These are phyloP conservation scores for Enteromius treurensis DNA, from an alignment of 2,797 vertebrate species.

Conservation along the genomic window DNA sequence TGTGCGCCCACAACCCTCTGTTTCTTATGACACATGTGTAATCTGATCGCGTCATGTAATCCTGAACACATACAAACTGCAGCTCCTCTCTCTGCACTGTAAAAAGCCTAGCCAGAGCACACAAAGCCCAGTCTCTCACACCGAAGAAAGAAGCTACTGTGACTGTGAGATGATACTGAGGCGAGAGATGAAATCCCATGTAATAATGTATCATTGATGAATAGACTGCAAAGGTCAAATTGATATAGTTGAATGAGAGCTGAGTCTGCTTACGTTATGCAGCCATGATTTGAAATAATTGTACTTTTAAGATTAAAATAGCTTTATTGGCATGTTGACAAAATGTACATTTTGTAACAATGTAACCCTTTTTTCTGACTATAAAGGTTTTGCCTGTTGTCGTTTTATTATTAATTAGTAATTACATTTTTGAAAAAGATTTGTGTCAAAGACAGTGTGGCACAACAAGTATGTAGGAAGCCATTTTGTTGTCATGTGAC, in stretches of 20 bases:
- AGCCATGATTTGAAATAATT: background rate
- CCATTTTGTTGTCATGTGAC: slow-evolving; percentile 16
- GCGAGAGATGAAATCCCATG: background rate
- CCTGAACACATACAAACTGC: slow-evolving; percentile 29
- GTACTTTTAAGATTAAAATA: background rate
- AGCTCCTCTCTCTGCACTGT: slow-evolving; percentile 8
- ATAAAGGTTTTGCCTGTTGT: background rate
- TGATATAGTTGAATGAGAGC: background rate
- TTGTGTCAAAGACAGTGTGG: too few species aligned
- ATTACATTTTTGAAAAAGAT: background rate
- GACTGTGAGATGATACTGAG: slow-evolving; percentile 4
- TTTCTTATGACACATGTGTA: slow-evolving; percentile 34
- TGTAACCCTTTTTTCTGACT: background rate
- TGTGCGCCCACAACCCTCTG: slow-evolving; percentile 30
- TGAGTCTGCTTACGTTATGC: background rate
- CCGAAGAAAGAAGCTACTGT: slow-evolving; percentile 21
- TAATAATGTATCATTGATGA: slow-evolving; percentile 3
- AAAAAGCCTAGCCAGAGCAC: background rate
- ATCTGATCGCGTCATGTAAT: slow-evolving; percentile 29
- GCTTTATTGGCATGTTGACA: background rate
- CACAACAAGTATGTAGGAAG: background rate
- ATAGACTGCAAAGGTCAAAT: slow-evolving; percentile 10
- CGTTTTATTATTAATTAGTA: background rate
- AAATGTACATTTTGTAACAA: background rate
- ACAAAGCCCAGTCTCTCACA: slow-evolving; percentile 16